A percentile compares a stretch with the other conserved stretches of the same genome.
These are phyloP conservation scores for Cardiocondyla obscurior DNA, from an alignment of 1,140 invertebrate species.

Conservation along the genomic window DNA sequence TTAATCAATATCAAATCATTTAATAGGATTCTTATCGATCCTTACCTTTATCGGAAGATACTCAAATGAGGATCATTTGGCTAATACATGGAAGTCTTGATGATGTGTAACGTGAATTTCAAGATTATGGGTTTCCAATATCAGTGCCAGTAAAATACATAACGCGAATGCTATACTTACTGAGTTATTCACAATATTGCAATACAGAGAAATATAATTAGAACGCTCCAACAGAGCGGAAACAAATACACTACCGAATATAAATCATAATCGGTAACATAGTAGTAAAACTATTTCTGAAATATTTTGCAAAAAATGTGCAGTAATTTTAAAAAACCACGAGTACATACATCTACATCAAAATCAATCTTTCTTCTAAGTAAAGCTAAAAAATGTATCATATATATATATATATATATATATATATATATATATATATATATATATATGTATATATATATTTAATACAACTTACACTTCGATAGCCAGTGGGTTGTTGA, in stretches of 20 bases:
- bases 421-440: no score
- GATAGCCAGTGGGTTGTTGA: conserved; percentile 77
- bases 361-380: no score
- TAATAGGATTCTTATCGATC: conserved; percentile 62
- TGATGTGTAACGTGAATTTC: conserved; percentile 69
- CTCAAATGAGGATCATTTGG: conserved; percentile 72
- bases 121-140: conserved; percentile 71
- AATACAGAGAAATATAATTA: conserved; percentile 49
- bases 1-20: conserved; percentile 49
- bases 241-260: conserved; percentile 42
- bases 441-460: no score
- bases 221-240: conserved; percentile 11
- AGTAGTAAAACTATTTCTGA: neutral
- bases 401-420: no score
- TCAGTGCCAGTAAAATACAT: conserved; percentile 70
- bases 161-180: conserved; percentile 74
- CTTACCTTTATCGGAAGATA: conserved; percentile 75
- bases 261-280: conserved; percentile 50
- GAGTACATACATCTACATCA: neutral
- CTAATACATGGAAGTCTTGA: conserved; percentile 72
- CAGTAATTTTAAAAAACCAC: conserved; percentile 1
- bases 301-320: conserved; percentile 11
- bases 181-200: conserved; percentile 51
- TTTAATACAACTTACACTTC: conserved; percentile 79
- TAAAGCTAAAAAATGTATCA: no score